Percentiles rank a stretch among this genome's conserved stretches.
Conservation (phyloP, 1,140 invertebrate species). For the Lerema accius region DNA sequence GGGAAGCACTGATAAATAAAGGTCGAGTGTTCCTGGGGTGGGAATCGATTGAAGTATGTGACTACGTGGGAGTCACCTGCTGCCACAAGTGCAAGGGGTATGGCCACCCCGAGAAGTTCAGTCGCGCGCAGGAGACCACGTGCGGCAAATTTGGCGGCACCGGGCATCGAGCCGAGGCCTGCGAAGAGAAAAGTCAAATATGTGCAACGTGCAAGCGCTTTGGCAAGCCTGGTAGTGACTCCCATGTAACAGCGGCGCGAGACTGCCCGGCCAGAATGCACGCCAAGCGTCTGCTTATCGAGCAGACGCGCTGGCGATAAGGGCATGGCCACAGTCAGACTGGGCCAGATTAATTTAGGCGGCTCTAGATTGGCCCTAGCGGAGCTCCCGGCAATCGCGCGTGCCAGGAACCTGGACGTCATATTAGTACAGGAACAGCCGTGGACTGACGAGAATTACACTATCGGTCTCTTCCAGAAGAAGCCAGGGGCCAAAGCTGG, state of each 20-base stretch:
- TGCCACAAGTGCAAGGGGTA: slow-evolving; percentile 39
- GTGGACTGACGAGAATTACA: not conserved
- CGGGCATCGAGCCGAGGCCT: slow-evolving; percentile 13
- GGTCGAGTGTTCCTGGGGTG: slow-evolving; percentile 23
- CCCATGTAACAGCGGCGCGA: not conserved
- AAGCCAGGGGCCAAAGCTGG: slow-evolving; percentile 12
- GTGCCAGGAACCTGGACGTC: slow-evolving; percentile 25
- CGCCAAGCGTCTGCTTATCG: slow-evolving; percentile 11
- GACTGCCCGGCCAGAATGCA: slow-evolving; percentile 24
- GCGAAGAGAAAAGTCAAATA: not conserved
- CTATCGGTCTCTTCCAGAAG: too few species aligned
- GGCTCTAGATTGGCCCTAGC: slow-evolving; percentile 24
- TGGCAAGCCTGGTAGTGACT: not conserved
- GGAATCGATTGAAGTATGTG: slow-evolving; percentile 22
- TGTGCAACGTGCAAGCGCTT: slow-evolving; percentile 33
- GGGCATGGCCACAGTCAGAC: not conserved
- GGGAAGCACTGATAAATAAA: too few species aligned
- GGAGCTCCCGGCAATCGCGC: slow-evolving; percentile 35
- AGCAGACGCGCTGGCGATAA: slow-evolving; percentile 14
- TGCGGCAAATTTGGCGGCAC: slow-evolving; percentile 36
- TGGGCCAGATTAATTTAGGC: slow-evolving; percentile 36
- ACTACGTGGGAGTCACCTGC: slow-evolving; percentile 35
- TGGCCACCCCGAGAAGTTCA: slow-evolving; percentile 37
- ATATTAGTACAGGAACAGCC: slow-evolving; percentile 39
- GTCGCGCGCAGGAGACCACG: slow-evolving; percentile 6